Conservation (phyloP, 2,113 vertebrate species). For the Tonatia bakeri region DNA sequence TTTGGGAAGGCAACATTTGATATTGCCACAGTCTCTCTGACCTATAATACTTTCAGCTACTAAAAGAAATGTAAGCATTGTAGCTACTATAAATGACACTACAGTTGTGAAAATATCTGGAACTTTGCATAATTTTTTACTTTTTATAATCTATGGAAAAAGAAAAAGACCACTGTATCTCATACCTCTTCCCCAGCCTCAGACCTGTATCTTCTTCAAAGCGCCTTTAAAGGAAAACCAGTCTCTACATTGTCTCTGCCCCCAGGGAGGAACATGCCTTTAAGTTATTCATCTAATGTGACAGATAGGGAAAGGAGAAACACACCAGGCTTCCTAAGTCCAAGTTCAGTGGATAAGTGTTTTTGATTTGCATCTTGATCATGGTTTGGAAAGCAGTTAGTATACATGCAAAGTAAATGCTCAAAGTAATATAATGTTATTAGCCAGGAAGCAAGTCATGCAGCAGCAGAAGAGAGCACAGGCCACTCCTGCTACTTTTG, state of each 20-base stretch:
- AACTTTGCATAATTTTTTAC: neutral
- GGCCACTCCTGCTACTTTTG: conserved; percentile 45
- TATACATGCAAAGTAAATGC: neutral
- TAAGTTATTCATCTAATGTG: neutral
- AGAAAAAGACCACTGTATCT: neutral
- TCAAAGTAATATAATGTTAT: conserved; percentile 7
- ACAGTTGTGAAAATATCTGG: neutral
- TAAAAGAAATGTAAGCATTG: neutral
- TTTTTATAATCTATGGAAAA: neutral
- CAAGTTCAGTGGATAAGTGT: neutral
- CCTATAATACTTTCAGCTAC: neutral
- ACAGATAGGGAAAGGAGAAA: neutral
- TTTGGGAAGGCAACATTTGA: neutral
- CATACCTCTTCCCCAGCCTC: neutral
- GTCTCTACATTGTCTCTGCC: neutral
- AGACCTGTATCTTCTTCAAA: neutral
- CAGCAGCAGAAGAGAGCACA: conserved; percentile 4
- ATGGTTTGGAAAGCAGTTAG: neutral
- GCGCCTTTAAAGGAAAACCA: neutral
- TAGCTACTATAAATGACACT: neutral
- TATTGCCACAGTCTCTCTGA: neutral
- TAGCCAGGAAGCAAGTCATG: conserved; percentile 52
- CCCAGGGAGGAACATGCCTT: neutral
- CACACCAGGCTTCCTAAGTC: neutral
- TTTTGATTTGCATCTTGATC: conserved; percentile 13